phyloP scores from a whole-genome alignment of 2,797 vertebrate genomes.

The Pangasius krempfi region DNA sequence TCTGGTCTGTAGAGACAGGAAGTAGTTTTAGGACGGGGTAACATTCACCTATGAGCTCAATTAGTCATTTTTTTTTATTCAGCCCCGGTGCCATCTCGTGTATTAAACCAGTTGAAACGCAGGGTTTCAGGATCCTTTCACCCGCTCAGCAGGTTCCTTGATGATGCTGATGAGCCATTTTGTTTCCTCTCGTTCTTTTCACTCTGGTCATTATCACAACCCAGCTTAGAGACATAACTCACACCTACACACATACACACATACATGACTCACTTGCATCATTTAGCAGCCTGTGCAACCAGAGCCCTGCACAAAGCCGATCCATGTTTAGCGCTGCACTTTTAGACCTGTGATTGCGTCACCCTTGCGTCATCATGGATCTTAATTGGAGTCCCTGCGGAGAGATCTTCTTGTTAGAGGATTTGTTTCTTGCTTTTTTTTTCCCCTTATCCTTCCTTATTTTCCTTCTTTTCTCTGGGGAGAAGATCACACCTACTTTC shows the following conservation, averaged over 20 bases:
- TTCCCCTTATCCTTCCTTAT: background rate
- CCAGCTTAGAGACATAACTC: background rate
- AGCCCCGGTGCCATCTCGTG: background rate
- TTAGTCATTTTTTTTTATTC: constrained; percentile 5
- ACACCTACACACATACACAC: background rate
- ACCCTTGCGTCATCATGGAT: background rate
- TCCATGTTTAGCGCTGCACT: constrained; percentile 29
- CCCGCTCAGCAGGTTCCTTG: background rate
- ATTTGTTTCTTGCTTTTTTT: background rate
- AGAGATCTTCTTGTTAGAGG: constrained; percentile 14
- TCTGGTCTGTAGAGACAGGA: constrained; percentile 18
- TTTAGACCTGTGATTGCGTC: constrained; percentile 37
- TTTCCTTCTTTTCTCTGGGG: background rate
- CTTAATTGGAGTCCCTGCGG: constrained; percentile 29
- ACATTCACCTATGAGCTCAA: background rate
- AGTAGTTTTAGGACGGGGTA: background rate
- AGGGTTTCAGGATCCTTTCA: background rate
- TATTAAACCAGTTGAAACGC: background rate
- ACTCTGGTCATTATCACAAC: constrained; percentile 13
- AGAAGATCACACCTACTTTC: background rate
- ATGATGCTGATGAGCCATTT: background rate
- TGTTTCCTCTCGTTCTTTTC: constrained; percentile 3
- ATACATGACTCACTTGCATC: background rate
- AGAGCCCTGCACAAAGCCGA: background rate
- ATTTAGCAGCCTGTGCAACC: constrained; percentile 26